Evolutionary conservation across 2,797 vertebrate species (phyloP).

Genomic region (Salarias fasciatus): DNA sequence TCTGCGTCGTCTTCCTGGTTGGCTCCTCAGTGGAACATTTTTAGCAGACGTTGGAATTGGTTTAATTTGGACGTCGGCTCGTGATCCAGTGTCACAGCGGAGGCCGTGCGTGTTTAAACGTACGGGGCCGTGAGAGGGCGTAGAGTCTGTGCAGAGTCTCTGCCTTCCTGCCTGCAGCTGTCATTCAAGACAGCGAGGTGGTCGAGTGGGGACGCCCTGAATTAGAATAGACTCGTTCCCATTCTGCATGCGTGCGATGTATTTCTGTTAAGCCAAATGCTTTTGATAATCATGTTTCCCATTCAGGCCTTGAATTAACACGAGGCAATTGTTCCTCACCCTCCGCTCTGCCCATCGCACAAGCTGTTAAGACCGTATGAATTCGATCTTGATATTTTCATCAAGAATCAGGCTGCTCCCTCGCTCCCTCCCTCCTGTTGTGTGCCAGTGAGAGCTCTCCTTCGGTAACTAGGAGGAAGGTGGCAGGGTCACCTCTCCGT

Average conservation of each 20-base stretch:
- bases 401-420: constrained; percentile 29
- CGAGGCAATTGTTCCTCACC: constrained; percentile 2
- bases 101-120: constrained; percentile 30
- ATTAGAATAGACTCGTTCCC: constrained; percentile 43
- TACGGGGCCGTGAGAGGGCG: neutral
- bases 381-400: constrained; percentile 63
- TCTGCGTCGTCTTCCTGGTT: too few species aligned
- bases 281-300: constrained; percentile 38
- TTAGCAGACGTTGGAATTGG: constrained; percentile 33
- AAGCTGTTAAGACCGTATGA: constrained; percentile 34
- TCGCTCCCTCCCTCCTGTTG: constrained; percentile 18
- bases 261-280: constrained; percentile 24
- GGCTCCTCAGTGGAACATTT: too few species aligned
- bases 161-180: constrained; percentile 20
- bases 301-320: constrained; percentile 25
- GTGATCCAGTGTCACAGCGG: constrained; percentile 19
- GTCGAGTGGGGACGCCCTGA: constrained; percentile 20
- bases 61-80: constrained; percentile 43
- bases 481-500: constrained; percentile 43
- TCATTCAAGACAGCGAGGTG: constrained; percentile 40
- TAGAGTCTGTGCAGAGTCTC: too few species aligned
- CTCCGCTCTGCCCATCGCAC: constrained; percentile 25
- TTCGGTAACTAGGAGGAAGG: constrained; percentile 52
- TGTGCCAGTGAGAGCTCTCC: constrained; percentile 34
- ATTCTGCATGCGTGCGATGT: constrained; percentile 16